A percentile compares a stretch with the other conserved stretches of the same genome.
Conservation (phyloP, 2,113 vertebrate species). For the Pycnonotus jocosus region DNA sequence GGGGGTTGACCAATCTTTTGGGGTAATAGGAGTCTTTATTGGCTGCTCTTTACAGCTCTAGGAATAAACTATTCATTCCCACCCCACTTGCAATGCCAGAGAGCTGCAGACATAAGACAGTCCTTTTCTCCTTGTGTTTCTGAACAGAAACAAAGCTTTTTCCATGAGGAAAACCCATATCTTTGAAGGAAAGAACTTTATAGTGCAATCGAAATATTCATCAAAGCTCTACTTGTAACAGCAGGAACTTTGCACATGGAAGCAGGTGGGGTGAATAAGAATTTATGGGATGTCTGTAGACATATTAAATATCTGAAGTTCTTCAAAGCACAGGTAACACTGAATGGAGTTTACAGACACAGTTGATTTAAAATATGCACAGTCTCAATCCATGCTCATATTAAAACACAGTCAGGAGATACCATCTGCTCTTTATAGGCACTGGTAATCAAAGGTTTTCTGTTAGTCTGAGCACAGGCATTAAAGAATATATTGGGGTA, state of each 20-base stretch:
- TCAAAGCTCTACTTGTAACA: constrained; percentile 38
- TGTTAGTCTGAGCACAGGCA: not conserved
- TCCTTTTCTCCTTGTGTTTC: not conserved
- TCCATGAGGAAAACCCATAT: constrained; percentile 9
- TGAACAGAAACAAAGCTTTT: not conserved
- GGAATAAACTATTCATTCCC: not conserved
- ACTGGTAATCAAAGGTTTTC: constrained; percentile 12
- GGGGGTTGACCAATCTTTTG: not conserved
- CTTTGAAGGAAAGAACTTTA: constrained; percentile 37
- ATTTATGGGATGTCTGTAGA: constrained; percentile 55
- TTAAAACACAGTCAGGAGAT: constrained; percentile 24
- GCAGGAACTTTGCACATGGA: constrained; percentile 34
- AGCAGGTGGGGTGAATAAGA: constrained; percentile 36
- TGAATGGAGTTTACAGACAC: constrained; percentile 41
- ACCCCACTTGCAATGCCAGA: not conserved
- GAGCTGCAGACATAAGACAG: not conserved
- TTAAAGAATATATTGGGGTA: not conserved
- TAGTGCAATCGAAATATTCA: constrained; percentile 36
- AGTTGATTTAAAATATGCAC: not conserved
- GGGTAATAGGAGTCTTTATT: not conserved
- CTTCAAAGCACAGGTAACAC: constrained; percentile 56
- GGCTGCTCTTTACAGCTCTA: not conserved
- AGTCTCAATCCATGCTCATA: not conserved
- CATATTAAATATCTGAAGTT: constrained; percentile 39
- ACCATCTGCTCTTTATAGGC: constrained; percentile 44